phyloP scores from a whole-genome alignment of 2,113 vertebrate species.

The Mobula birostris region DNA sequence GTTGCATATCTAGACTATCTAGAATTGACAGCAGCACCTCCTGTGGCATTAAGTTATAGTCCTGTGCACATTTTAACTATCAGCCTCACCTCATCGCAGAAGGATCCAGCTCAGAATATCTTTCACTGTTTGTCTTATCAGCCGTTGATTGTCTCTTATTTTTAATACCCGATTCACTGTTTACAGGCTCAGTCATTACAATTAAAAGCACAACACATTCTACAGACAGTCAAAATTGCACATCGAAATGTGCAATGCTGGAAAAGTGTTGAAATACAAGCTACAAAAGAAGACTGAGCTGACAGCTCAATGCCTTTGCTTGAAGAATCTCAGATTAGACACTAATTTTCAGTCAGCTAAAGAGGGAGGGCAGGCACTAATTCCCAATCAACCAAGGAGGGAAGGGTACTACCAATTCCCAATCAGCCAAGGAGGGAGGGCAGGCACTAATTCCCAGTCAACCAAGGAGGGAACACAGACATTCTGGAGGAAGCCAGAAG shows the following conservation, averaged over 20 bases:
- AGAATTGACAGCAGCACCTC: neutral
- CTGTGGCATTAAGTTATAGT: neutral
- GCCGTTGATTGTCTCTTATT: neutral
- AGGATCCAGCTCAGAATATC: neutral
- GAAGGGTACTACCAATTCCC: no score
- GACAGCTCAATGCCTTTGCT: neutral
- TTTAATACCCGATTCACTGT: neutral
- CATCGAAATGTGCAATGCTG: neutral
- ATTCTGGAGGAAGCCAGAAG: no score
- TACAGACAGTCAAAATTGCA: neutral
- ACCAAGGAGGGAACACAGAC: no score
- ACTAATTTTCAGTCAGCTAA: no score
- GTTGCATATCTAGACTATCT: no score
- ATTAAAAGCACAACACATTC: neutral
- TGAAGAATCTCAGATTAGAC: neutral
- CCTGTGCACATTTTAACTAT: neutral
- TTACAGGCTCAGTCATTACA: neutral
- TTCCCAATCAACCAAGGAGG: no score
- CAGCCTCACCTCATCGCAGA: neutral
- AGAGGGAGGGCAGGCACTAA: no score
- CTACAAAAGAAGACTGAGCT: neutral
- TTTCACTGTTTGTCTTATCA: neutral
- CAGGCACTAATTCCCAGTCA: no score
- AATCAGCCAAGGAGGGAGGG: no score
- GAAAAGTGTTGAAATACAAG: neutral